A percentile compares a stretch with the other conserved stretches of the same genome.
Evolutionary conservation across 2,888 invertebrate genomes (phyloP).

Genomic region (Sesamia inferens): DNA sequence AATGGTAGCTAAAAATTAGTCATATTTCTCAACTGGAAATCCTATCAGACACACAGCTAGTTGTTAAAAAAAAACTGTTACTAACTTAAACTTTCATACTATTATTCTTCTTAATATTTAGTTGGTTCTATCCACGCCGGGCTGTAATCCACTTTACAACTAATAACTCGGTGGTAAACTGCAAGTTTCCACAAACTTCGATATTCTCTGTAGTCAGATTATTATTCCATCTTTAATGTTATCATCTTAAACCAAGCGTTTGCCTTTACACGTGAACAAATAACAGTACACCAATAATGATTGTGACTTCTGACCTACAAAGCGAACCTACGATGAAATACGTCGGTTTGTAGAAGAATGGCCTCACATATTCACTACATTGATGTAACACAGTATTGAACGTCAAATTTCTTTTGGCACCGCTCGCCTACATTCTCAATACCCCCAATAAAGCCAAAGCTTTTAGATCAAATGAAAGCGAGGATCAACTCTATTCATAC

Average conservation of each 20-base stretch:
- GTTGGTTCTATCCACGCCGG: background rate
- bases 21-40: too few species aligned
- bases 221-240: constrained; percentile 35
- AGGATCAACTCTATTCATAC: constrained; percentile 15
- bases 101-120: constrained; percentile 19
- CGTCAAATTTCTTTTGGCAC: constrained; percentile 18
- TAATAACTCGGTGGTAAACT: constrained; percentile 33
- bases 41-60: background rate
- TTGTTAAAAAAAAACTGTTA: background rate
- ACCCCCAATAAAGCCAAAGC: constrained; percentile 16
- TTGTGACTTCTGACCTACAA: background rate
- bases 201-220: constrained; percentile 41
- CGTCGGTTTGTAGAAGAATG: too few species aligned
- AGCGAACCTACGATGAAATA: background rate
- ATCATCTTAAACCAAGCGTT: constrained; percentile 15
- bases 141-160: constrained; percentile 39
- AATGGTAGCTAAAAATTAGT: too few species aligned
- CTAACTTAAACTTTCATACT: background rate
- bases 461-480: constrained; percentile 15
- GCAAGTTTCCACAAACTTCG: constrained; percentile 39
- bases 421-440: constrained; percentile 16
- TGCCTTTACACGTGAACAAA: background rate
- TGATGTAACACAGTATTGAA: constrained; percentile 20
- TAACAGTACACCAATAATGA: background rate
- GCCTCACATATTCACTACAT: background rate